Evolutionary conservation across 1,140 invertebrate species (phyloP).

Genomic region (Phymorhynchus buccinoides): DNA sequence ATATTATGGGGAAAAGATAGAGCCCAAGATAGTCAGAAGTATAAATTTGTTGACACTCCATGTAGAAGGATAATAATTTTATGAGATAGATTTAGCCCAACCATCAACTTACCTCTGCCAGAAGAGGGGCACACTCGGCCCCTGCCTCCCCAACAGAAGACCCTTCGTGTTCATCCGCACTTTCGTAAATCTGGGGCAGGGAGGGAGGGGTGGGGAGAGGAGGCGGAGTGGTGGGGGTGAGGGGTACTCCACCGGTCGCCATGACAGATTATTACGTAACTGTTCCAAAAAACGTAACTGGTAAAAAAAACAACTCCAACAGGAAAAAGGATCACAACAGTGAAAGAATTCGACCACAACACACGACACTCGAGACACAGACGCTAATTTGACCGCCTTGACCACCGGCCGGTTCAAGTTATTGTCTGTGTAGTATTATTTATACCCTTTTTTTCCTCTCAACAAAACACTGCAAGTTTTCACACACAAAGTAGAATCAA

Average conservation of each 20-base stretch:
- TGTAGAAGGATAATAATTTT: no score
- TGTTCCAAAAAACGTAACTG: no score
- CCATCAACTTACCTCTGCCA: conserved; percentile 11
- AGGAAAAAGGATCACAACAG: no score
- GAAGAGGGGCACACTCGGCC: background rate
- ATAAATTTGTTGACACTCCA: no score
- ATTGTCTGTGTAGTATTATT: background rate
- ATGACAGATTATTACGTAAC: background rate
- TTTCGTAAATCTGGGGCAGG: no score
- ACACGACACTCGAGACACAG: background rate
- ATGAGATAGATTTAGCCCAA: no score
- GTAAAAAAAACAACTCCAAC: no score
- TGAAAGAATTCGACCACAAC: background rate
- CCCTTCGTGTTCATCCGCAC: background rate
- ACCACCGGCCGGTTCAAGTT: background rate
- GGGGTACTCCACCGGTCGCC: conserved; percentile 17
- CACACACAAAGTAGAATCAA: no score
- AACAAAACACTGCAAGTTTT: background rate
- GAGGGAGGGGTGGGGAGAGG: background rate
- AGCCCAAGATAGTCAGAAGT: no score
- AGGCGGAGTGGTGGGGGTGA: background rate
- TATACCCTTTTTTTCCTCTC: background rate
- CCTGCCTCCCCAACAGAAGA: background rate
- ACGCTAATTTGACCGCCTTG: background rate
- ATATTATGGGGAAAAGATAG: no score